Conservation (phyloP, 1,140 invertebrate genomes). For the Drosophila sucinea region DNA sequence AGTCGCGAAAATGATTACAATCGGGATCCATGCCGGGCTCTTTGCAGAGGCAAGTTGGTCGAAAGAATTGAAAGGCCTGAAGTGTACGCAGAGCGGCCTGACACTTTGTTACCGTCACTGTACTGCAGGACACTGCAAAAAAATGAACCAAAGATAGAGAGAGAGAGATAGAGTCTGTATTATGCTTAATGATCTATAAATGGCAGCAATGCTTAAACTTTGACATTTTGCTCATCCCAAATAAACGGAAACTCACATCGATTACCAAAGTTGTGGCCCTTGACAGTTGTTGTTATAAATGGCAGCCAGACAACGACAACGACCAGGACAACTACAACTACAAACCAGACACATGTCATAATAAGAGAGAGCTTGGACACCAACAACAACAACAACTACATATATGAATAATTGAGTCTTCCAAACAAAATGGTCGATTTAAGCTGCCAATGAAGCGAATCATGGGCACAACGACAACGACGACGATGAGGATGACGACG, state of each 20-base stretch:
- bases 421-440: slow-evolving; percentile 76
- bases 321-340: slow-evolving; percentile 66
- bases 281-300: slow-evolving; percentile 81
- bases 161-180: background rate
- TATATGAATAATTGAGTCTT: slow-evolving; percentile 78
- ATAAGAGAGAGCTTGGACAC: slow-evolving; percentile 39
- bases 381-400: slow-evolving; percentile 34
- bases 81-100: slow-evolving; percentile 93
- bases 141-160: background rate
- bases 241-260: slow-evolving; percentile 64
- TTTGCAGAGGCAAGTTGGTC: slow-evolving; percentile 94
- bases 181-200: slow-evolving; percentile 79
- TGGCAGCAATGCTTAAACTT: slow-evolving; percentile 73
- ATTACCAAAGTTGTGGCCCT: slow-evolving; percentile 57
- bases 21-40: slow-evolving; percentile 94
- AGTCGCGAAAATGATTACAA: slow-evolving; percentile 95
- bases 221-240: slow-evolving; percentile 59
- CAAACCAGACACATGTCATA: slow-evolving; percentile 78
- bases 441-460: slow-evolving; percentile 74
- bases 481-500: background rate
- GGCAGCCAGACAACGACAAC: slow-evolving; percentile 47
- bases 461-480: background rate
- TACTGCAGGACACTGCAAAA: slow-evolving; percentile 94
- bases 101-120: slow-evolving; percentile 95
- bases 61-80: slow-evolving; percentile 95